Evolutionary conservation across 2,888 invertebrate genomes (phyloP).

Genomic region (Perizoma flavofasciatum): DNA sequence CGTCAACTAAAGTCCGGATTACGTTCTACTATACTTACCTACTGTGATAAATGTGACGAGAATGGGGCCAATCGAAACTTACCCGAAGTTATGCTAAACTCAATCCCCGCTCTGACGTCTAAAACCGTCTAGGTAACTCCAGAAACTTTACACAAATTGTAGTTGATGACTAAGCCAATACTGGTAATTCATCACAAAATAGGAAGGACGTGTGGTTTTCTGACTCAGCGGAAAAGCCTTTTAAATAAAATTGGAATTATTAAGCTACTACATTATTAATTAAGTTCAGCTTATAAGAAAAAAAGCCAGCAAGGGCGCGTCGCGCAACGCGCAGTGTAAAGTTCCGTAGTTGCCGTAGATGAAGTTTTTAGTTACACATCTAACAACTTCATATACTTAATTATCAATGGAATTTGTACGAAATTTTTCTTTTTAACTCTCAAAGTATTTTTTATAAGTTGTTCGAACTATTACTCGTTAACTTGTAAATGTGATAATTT

Average conservation of each 20-base stretch:
- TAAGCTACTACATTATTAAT: not conserved
- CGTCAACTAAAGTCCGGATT: constrained; percentile 22
- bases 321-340: too few species aligned
- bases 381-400: too few species aligned
- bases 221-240: constrained; percentile 24
- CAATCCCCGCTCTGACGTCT: constrained; percentile 44
- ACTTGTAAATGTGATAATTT: too few species aligned
- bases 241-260: not conserved
- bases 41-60: constrained; percentile 62
- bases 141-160: constrained; percentile 62
- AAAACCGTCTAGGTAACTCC: constrained; percentile 47
- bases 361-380: not conserved
- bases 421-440: too few species aligned
- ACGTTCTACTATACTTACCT: constrained; percentile 37
- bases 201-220: constrained; percentile 40
- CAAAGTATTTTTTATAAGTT: too few species aligned
- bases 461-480: too few species aligned
- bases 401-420: too few species aligned
- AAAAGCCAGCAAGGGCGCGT: too few species aligned
- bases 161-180: constrained; percentile 60
- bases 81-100: constrained; percentile 64
- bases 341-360: too few species aligned
- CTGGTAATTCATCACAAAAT: constrained; percentile 68
- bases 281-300: not conserved
- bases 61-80: constrained; percentile 27